Conservation (phyloP, 2,797 vertebrate species). For the Notoglanidium macrostoma region DNA sequence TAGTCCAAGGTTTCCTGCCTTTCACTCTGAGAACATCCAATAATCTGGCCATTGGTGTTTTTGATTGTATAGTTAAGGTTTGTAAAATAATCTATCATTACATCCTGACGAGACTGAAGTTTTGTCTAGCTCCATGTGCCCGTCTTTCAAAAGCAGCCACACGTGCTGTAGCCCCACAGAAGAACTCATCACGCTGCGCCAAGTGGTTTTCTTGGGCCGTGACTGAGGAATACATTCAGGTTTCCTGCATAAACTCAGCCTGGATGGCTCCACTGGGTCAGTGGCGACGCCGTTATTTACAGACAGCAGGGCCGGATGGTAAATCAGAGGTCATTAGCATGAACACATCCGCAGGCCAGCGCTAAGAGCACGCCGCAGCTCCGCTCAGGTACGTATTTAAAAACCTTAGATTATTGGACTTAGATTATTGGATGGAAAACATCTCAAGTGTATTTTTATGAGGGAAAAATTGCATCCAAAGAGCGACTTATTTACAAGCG, state of each 20-base stretch:
- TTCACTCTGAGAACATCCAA: neutral
- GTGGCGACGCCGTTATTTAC: constrained; percentile 47
- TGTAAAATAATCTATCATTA: neutral
- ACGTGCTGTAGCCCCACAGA: neutral
- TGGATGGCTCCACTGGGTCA: constrained; percentile 18
- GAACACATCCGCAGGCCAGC: constrained; percentile 39
- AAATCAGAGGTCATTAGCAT: constrained; percentile 51
- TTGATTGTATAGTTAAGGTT: neutral
- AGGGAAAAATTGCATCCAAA: constrained; percentile 35
- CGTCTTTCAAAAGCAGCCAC: neutral
- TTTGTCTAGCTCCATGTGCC: neutral
- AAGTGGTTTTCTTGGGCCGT: constrained; percentile 15
- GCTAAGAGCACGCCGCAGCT: constrained; percentile 26
- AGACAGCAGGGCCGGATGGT: constrained; percentile 32
- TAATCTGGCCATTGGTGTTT: neutral
- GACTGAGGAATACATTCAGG: neutral
- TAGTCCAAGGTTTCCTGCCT: neutral
- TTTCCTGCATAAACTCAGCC: constrained; percentile 30
- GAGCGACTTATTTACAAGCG: constrained; percentile 59
- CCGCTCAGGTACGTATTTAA: neutral
- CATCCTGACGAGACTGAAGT: neutral
- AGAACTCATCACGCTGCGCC: constrained; percentile 1
- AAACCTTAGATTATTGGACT: constrained; percentile 1
- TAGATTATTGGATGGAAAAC: neutral
- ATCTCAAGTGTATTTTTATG: constrained; percentile 40